phyloP scores from a whole-genome alignment of 2,888 invertebrate species.

The Volucella inflata region DNA sequence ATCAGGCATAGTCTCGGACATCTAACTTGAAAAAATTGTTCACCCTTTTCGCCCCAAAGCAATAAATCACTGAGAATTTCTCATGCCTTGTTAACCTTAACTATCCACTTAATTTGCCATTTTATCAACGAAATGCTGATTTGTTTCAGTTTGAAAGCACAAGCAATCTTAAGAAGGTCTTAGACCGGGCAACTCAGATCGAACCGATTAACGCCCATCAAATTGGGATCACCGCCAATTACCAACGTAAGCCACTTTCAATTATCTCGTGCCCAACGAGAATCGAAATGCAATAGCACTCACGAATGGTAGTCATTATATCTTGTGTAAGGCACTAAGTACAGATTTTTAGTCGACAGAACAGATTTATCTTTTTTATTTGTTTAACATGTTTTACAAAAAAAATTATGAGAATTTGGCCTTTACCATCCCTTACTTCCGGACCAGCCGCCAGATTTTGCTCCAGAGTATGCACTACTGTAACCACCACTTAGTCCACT shows the following conservation, averaged over 20 bases:
- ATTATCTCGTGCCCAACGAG: slow-evolving; percentile 19
- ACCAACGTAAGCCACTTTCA: slow-evolving; percentile 23
- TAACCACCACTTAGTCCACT: slow-evolving; percentile 55
- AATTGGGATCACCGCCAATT: slow-evolving; percentile 1
- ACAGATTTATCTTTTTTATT: slow-evolving; percentile 25
- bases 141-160: background rate
- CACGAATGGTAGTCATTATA: slow-evolving; percentile 2
- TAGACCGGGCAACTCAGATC: slow-evolving; percentile 12
- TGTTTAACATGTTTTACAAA: background rate
- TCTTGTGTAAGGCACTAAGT: slow-evolving; percentile 34
- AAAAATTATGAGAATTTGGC: background rate
- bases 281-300: slow-evolving; percentile 22
- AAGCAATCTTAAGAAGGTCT: background rate
- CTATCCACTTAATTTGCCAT: background rate
- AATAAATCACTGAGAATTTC: background rate
- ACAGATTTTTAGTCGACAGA: slow-evolving; percentile 14
- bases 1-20: too few relatives aligned
- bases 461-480: slow-evolving; percentile 51
- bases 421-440: slow-evolving; percentile 62
- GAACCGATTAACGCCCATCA: slow-evolving; percentile 29
- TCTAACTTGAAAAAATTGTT: too few relatives aligned
- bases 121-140: background rate
- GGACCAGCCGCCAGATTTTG: slow-evolving; percentile 66
- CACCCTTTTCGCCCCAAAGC: too few relatives aligned
- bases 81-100: background rate